Evolutionary conservation across 2,113 vertebrate species (phyloP), one percentile per base, ranked within the genome.

Genomic region (Apaloderma vittatum): DNA sequence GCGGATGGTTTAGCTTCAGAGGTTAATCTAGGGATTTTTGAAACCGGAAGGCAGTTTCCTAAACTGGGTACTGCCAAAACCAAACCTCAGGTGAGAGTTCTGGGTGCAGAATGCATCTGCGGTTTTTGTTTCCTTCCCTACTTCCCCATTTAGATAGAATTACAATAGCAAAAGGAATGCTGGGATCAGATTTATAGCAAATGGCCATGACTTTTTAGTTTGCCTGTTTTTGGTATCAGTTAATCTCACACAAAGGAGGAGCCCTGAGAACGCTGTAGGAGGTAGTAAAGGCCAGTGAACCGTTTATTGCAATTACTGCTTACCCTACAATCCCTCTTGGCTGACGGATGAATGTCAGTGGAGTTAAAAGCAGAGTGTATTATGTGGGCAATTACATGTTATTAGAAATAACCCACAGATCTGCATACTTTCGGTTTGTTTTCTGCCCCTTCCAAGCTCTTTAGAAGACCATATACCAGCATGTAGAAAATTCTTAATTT

Each of bases 251-350:
- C 49, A 68, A 58, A 91, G 58, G 52, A 93, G 71, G 51, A 86
- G 43, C 49, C 16, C 46, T 85, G 63, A 77, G 63, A 86, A 77
- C 5, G 0, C 80, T 66, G n/a, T 10, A 90, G 71, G 78, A 62
- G 67, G 82, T 46, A 90, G 51, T 88, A 63, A 93, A 94, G 71
- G 16, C 63, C 59, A 93, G 55, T 94, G 93, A 93, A 89, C 62
- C 59, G 3, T 92, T 96, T 55, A 24, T 59, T 93, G 86, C 59
- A 94, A 77, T 90, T 94, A 55, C 43, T 55, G 37, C 49, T 58
- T 70, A 51, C 43, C 45, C 66, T 62, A 24, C 61, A 77, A 51
- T 86, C 34, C 55, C 54, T 73, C 45, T 83, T 40, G 78, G 71
- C 49, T 85, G 49, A 16, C 58, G 29, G 26, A 4, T 12, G 61